These are phyloP conservation scores for Pogonognathellus flavescens DNA, from an alignment of 1,140 invertebrate species.

Conservation along the genomic window DNA sequence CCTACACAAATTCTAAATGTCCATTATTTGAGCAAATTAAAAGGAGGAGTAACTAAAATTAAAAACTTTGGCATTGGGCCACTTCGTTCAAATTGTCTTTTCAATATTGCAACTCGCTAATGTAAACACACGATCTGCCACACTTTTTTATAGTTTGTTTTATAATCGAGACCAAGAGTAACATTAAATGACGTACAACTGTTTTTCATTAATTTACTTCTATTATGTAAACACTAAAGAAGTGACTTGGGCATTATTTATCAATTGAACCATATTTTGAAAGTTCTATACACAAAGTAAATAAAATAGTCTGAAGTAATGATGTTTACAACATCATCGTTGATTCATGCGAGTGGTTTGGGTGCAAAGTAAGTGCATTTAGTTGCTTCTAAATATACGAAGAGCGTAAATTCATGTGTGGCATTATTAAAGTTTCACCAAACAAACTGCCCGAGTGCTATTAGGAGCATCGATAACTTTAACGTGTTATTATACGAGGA, in stretches of 20 bases:
- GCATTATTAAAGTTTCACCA: slow-evolving; percentile 7
- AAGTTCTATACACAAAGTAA: not conserved
- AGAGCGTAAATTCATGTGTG: slow-evolving; percentile 6
- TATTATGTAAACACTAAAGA: not conserved
- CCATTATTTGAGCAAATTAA: not conserved
- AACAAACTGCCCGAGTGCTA: not conserved
- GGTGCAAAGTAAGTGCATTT: not conserved
- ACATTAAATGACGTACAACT: not conserved
- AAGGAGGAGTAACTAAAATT: slow-evolving; percentile 10
- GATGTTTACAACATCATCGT: slow-evolving; percentile 37
- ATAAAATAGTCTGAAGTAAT: slow-evolving; percentile 27
- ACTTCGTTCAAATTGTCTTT: slow-evolving; percentile 10
- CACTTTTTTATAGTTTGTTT: too few relatives aligned
- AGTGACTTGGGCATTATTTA: slow-evolving; percentile 19
- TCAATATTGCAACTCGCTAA: not conserved
- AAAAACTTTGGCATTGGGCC: slow-evolving; percentile 31
- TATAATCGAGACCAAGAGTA: too few relatives aligned
- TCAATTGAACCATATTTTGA: slow-evolving; percentile 19
- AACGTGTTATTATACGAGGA: not conserved
- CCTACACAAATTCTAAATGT: too few relatives aligned
- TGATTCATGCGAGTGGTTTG: slow-evolving; percentile 28
- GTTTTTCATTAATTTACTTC: slow-evolving; percentile 4
- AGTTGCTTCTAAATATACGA: too few relatives aligned
- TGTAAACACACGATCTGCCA: not conserved
- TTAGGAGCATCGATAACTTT: not conserved